Evolutionary conservation across 1,140 invertebrate species (phyloP).

Genomic region (Apis laboriosa): DNA sequence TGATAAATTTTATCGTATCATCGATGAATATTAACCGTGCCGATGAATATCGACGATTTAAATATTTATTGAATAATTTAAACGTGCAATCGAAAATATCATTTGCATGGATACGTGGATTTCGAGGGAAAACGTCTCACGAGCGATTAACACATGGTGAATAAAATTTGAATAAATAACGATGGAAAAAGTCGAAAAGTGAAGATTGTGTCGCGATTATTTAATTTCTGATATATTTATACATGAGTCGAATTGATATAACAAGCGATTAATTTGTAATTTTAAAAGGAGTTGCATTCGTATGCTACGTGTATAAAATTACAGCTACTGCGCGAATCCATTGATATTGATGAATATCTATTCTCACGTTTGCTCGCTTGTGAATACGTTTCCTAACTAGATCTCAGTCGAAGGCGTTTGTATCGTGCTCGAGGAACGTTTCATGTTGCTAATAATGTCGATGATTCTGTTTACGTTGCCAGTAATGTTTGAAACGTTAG

Average conservation of each 20-base stretch:
- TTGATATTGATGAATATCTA: slow-evolving; percentile 10
- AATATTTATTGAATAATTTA: not conserved
- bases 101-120: not conserved
- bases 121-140: not conserved
- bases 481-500: too few species aligned
- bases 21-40: not conserved
- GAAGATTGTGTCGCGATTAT: not conserved
- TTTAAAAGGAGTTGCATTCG: not conserved
- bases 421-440: not conserved
- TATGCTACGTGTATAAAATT: not conserved
- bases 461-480: not conserved
- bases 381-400: slow-evolving; percentile 18
- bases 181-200: too few species aligned
- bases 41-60: not conserved
- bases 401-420: not conserved
- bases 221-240: not conserved
- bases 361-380: not conserved
- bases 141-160: not conserved
- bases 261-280: too few species aligned
- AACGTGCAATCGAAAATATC: not conserved
- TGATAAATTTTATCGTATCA: not conserved
- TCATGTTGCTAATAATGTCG: not conserved
- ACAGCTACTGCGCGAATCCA: not conserved
- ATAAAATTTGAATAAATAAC: too few species aligned
- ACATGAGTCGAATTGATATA: too few species aligned